Base-by-base conservation (phyloP, 2,797 vertebrate species). In the Acomys russatus region DNA sequence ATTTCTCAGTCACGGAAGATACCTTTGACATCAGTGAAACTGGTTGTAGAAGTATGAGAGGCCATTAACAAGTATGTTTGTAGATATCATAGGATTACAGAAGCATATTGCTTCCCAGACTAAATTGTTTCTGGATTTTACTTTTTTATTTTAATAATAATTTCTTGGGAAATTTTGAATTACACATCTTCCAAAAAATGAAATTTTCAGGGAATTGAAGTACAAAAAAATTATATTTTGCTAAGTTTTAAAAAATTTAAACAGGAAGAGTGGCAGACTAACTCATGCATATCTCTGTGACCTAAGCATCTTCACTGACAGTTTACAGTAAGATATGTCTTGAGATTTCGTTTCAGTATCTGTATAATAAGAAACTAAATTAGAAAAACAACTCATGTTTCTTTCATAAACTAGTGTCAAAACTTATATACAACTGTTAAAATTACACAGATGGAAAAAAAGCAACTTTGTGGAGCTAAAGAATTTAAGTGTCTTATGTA, bases 101-200 rank as follows among this genome's bases (percentile, higher is more conserved):
- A 78, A 73, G 2, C 10, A 54, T 44, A 38, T 51, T 95, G 38
- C 5, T n/a, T 86, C 54, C 77, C 17, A 83, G 20, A 38, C 86
- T 5, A 6, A 3, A 22, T 35, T 49, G 9, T 44, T 61, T 15
- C n/a, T 85, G 56, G 18, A 73, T 92, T 88, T 82, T 78, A 23
- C 9, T 88, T 94, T 73, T 56, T 59, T 56, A 86, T 74, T 88
- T 91, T 88, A 38, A 71, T 93, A 63, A 68, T 22, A 82, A 63
- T 44, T 20, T 44, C 33, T 76, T 87, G 22, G 12, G 9, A 77
- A 93, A n/a, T 9, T 28, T 88, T 51, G 44, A 66, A 33, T 85
- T 49, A 49, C 28, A 51, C 2, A 18, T 51, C 44, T 68, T 76
- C 10, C 9, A 64, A 49, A 25, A 94, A 7, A 54, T 22, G 23